phyloP scores from a whole-genome alignment of 2,113 vertebrate genomes.

The Elephas maximus region DNA sequence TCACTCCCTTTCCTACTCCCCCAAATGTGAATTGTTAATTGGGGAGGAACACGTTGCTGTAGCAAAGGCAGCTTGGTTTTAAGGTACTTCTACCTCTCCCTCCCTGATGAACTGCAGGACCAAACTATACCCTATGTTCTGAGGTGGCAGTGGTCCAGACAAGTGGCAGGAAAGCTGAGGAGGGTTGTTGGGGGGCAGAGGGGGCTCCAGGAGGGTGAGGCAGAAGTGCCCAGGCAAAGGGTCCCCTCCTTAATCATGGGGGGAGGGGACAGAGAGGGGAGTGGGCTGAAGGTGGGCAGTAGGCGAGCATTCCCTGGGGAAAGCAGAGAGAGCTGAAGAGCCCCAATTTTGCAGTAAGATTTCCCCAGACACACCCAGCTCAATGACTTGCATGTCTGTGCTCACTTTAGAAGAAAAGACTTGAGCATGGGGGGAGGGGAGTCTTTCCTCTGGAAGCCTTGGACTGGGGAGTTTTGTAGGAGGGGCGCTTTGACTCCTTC shows the following conservation, averaged over 20 bases:
- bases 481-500: background rate
- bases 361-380: background rate
- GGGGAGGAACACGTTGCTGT: background rate
- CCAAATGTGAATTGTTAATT: background rate
- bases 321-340: background rate
- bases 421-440: background rate
- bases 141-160: background rate
- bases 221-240: background rate
- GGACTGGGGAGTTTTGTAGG: background rate
- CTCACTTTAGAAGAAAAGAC: background rate
- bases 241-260: no score
- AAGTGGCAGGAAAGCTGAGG: no score
- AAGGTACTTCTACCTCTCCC: background rate
- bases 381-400: background rate
- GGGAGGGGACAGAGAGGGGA: no score
- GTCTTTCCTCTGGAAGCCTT: background rate
- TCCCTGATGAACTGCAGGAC: background rate
- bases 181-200: background rate
- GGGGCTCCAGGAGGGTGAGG: background rate
- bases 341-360: rapidly evolving
- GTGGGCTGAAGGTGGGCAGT: background rate
- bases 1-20: background rate
- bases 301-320: no score
- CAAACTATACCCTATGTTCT: background rate
- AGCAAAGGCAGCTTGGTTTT: background rate